Base-by-base conservation (phyloP, 37 sponge, comb jelly and placozoan genomes). In the Aplysina aerophoba region DNA sequence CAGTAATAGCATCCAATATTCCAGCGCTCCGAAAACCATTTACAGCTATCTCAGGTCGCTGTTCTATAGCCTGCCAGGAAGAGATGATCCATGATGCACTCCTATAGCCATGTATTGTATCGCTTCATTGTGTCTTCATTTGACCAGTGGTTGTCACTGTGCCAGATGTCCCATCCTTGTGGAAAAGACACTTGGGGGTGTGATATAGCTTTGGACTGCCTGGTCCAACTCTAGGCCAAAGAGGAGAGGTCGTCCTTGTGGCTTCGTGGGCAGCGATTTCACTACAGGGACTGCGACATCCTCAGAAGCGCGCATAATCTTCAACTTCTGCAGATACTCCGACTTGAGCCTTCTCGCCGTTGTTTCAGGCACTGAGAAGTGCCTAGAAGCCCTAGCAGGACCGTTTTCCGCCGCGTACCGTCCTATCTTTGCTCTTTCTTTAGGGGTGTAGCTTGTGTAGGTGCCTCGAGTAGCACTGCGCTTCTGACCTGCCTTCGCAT, bases 121-220 rank as follows among this genome's bases (percentile, higher is more conserved):
- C 22, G 13, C 8, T 44, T 57, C 88, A 91, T 87, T 79, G 88
- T 91, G 19, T 59, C 38, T 59, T 91, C 85, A 73, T 91, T 91
- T 4, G 81, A 83, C 88, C 91, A 91, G 75, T 91, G 85, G 55
- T 87, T 91, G 21, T 58, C 50, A 35, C 80, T 72, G 68, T 28
- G 83, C 22, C 85, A 80, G 14, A 82, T 37, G 58, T 91, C 64
- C 91, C 91, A 91, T 22, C 72, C 81, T 38, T 62, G 50, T 58
- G 85, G 91, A 71, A 84, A 84, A 40, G 67, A 36, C 64, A 62
- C 53, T 34, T 20, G 17, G 88, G 91, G 41, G 59, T 69, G 50
- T 87, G 84, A 20, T 37, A 22, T 19, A 17, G 16, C 65, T 87
- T 68, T 69, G 87, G 17, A 88, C 88, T 61, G n/a, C n/a, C n/a